Evolutionary conservation across 2,113 vertebrate genomes (phyloP).

Genomic region (Paedocypris sp.): DNA sequence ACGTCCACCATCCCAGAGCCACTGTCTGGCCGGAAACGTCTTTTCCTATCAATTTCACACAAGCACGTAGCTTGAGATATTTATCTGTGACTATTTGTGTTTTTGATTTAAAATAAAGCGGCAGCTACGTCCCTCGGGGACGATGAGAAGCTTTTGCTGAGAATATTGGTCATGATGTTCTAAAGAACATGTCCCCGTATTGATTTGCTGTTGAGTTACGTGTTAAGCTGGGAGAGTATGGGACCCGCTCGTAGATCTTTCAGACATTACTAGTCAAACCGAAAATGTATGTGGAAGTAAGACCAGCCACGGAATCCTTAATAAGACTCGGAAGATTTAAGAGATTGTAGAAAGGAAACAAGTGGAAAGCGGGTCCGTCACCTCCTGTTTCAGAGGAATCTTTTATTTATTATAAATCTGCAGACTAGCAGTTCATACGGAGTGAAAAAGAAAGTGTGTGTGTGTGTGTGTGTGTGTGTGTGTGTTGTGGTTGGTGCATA

Average conservation of each 20-base stretch:
- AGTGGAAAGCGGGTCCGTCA: background rate
- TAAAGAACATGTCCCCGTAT: conserved; percentile 22
- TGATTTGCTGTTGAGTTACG: conserved; percentile 23
- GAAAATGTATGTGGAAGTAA: conserved; percentile 3
- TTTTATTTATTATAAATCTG: background rate
- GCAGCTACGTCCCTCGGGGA: background rate
- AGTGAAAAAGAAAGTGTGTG: too few relatives aligned
- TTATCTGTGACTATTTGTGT: conserved; percentile 4
- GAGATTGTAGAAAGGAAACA: background rate
- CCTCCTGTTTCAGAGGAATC: background rate
- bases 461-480: too few relatives aligned
- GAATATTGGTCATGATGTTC: conserved; percentile 1
- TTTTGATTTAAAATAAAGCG: conserved; percentile 16
- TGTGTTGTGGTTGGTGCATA: too few relatives aligned
- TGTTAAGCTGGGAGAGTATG: conserved; percentile 21
- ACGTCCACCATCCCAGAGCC: conserved; percentile 24
- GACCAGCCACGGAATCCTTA: conserved; percentile 9
- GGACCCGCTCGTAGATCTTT: conserved; percentile 17
- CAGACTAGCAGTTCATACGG: background rate
- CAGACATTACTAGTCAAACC: conserved; percentile 13
- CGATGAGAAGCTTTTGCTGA: conserved; percentile 12
- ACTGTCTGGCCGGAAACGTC: conserved; percentile 10
- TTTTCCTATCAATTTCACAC: background rate
- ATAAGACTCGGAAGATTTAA: conserved; percentile 23
- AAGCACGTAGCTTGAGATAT: conserved; percentile 15